A percentile compares a stretch with the other conserved stretches of the same genome.
Evolutionary conservation across 1,140 invertebrate genomes (phyloP).

Genomic region (Oscheius sp.): DNA sequence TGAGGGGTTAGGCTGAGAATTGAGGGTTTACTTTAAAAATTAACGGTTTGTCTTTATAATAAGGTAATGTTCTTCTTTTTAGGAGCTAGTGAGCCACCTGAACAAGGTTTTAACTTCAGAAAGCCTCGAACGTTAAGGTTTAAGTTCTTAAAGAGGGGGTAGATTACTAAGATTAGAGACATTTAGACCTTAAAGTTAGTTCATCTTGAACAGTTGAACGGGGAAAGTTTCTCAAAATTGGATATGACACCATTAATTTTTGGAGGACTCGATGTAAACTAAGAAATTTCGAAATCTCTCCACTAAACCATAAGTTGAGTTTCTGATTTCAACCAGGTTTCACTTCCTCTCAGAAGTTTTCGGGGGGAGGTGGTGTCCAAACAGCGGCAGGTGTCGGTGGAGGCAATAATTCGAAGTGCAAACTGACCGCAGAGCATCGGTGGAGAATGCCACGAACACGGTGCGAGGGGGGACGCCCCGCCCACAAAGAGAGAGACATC

Average conservation of each 20-base stretch:
- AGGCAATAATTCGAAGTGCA: not conserved
- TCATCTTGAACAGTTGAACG: not conserved
- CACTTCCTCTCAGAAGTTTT: not conserved
- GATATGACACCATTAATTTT: not conserved
- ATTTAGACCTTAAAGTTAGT: not conserved
- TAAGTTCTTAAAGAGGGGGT: too few species aligned
- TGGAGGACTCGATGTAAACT: too few species aligned
- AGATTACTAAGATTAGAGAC: not conserved
- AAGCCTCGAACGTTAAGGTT: too few species aligned
- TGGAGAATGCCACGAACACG: not conserved
- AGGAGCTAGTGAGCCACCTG: too few species aligned
- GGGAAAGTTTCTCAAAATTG: not conserved
- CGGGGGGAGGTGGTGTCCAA: not conserved
- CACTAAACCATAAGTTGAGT: too few species aligned
- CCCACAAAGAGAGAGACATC: constrained; percentile 3
- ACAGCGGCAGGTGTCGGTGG: not conserved
- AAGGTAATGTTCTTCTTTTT: too few species aligned
- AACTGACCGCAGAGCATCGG: constrained; percentile 5
- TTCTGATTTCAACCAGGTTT: not conserved
- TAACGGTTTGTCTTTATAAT: too few species aligned
- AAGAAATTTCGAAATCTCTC: too few species aligned
- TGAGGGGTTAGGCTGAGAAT: too few species aligned
- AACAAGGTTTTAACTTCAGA: too few species aligned
- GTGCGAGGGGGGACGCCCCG: not conserved
- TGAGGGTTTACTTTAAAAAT: too few species aligned